Base-by-base conservation (phyloP, 2,888 invertebrate species). In the Ophion slaviceki region DNA sequence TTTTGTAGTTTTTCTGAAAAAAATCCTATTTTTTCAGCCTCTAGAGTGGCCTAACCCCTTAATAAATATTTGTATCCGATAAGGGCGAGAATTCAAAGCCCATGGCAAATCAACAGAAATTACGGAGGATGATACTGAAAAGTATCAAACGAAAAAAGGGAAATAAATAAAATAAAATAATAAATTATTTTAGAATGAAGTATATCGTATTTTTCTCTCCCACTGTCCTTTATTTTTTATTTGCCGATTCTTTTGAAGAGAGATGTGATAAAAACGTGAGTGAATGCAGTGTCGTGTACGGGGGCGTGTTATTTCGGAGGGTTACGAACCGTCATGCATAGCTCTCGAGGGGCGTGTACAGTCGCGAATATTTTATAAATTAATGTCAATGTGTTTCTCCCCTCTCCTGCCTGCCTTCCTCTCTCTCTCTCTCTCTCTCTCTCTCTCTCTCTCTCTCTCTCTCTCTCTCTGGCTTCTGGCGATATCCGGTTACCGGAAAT, bases 401-500 rank as follows among this genome's bases (percentile, higher is more conserved):
- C 59, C 64, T 57, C 75, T 70, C 45, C 36, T 40, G 40, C 6
- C 7, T 40, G 0, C 40, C 40, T 40, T 0, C 2, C 6, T 40
- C 53, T 17, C 36, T 17, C 53, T n/a, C 36, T 24, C 45, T 24
- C 68, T 24, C 64, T 45, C n/a, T 62, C 64, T 24, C 45, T 24
- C 75, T 64, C 28, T 72, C 64, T 57, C 71, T 28, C 67, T 20
- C 36, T 67, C 11, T 20, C 59, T n/a, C 66, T 77, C 53, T 67
- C 17, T 47, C 68, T 24, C 57, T n/a, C 53, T 57, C 47, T 53
- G 59, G 67, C 80, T 90, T 89, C 86, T 88, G 90, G 90, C 88
- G 91, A 92, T 93, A 94, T 94, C 93, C 92, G 92, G 92, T 94
- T 94, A 93, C 93, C 93, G 94, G 94, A 93, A 93, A 91, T 90